phyloP scores from a whole-genome alignment of 92 coral and sea anemone species.

The Metridium senile region DNA sequence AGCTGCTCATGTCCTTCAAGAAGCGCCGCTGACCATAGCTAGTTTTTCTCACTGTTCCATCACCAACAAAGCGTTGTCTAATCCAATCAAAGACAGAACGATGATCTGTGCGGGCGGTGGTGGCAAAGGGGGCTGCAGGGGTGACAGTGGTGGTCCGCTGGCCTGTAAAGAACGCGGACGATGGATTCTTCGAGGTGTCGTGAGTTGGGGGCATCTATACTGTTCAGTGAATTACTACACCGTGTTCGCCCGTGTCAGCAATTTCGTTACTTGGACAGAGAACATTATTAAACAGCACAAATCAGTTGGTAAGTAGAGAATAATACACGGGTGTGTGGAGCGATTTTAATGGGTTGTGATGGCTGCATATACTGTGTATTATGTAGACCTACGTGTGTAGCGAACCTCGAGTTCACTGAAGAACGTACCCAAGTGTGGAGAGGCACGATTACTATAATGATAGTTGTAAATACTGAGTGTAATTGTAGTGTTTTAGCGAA shows the following conservation, averaged over 20 bases:
- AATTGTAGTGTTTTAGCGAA: not conserved
- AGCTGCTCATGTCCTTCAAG: conserved; percentile 4
- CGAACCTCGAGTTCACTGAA: too few relatives aligned
- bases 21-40: conserved; percentile 5
- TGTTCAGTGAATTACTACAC: not conserved
- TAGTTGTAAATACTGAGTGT: too few relatives aligned
- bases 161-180: conserved; percentile 13
- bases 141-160: conserved; percentile 29
- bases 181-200: conserved; percentile 19
- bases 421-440: too few relatives aligned
- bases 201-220: conserved; percentile 17
- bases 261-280: conserved; percentile 6
- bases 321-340: not conserved
- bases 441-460: not conserved
- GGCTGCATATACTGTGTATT: not conserved
- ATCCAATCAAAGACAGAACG: not conserved
- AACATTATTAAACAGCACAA: not conserved
- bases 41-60: not conserved
- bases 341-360: not conserved
- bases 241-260: conserved; percentile 24
- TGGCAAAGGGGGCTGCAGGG: conserved; percentile 13
- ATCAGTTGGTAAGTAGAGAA: not conserved
- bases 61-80: not conserved
- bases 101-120: conserved; percentile 15
- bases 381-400: too few relatives aligned